Evolutionary conservation across 1,140 invertebrate genomes (phyloP), one percentile per base, ranked within the genome.

Genomic region (Megalopta genalis): DNA sequence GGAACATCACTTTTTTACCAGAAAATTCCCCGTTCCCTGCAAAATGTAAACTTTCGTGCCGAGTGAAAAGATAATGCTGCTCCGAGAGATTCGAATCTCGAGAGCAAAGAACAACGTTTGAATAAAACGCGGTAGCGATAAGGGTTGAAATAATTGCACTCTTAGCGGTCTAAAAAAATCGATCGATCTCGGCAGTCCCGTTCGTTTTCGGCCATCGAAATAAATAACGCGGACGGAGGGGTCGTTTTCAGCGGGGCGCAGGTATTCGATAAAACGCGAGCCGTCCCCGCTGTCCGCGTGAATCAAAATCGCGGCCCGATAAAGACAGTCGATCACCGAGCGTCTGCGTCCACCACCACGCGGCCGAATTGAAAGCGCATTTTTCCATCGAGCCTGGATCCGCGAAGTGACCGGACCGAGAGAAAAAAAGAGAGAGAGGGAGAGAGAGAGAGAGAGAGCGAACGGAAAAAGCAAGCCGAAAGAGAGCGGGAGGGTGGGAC

Each of bases 311-410:
- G 46, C 52, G 60, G n/a, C 32, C 42, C 54, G 76, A 78, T 78
- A 78, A 78, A 78, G 76, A 78, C 69, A 72, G 76, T 78, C 76
- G 76, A 78, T 78, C 76, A 78, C 60, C 69, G 60, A 18, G 14
- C 64, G 39, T 46, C 18, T 60, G 23, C 57, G 68, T 46, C 49
- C 49, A 16, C 6, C 49, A 6, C 63, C 63, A 27, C 52, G 69
- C 59, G 64, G 79, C 54, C 66, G 67, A 63, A 72, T 72, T 52
- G 78, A 73, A 77, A 57, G 77, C 80, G 42, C 64, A 39, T 25
- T 57, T 32, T 77, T 68, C 66, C 80, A 59, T 46, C 66, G 64
- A 8, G 1, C n/a, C 21, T 10, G 16, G 25, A 62, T 65, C 63
- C 46, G 59, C 37, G 37, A 72, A 65, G 16, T n/a, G 64, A 42